phyloP scores from a whole-genome alignment of 2,888 invertebrate genomes.

The Drosophila lutescens region DNA sequence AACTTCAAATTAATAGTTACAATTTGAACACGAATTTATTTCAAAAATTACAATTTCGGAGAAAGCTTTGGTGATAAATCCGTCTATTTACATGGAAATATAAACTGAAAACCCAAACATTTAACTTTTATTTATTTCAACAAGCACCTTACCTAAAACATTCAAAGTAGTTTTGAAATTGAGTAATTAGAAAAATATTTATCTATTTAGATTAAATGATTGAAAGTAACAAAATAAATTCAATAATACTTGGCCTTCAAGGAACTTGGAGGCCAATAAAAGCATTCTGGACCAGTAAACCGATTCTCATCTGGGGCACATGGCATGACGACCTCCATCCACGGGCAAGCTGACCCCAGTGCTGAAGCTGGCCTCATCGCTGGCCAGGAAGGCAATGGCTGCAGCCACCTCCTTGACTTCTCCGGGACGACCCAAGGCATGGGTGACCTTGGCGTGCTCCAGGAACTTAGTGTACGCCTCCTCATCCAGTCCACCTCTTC shows the following conservation, averaged over 20 bases:
- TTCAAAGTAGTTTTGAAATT: background rate
- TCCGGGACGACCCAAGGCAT: constrained; percentile 95
- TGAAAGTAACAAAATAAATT: no score
- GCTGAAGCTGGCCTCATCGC: constrained; percentile 93
- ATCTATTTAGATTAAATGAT: no score
- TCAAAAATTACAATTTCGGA: background rate
- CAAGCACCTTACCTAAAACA: no score
- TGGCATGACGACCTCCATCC: constrained; percentile 97
- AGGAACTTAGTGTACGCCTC: constrained; percentile 93
- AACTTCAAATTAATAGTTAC: background rate
- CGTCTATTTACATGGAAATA: background rate
- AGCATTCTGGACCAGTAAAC: background rate
- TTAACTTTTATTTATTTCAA: no score
- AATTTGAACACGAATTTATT: background rate
- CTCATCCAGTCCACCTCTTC: constrained; percentile 92
- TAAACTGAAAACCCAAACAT: background rate
- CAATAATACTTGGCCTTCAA: background rate
- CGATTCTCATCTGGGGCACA: constrained; percentile 92
- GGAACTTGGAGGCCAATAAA: background rate
- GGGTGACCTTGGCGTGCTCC: constrained; percentile 92
- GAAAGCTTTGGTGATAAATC: background rate
- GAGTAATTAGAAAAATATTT: background rate
- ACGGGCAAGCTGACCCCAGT: constrained; percentile 95
- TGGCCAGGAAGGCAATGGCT: constrained; percentile 96
- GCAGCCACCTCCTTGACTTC: constrained; percentile 93